These are phyloP conservation scores for Hymenopus coronatus DNA, from an alignment of 2,888 invertebrate species.

Conservation along the genomic window DNA sequence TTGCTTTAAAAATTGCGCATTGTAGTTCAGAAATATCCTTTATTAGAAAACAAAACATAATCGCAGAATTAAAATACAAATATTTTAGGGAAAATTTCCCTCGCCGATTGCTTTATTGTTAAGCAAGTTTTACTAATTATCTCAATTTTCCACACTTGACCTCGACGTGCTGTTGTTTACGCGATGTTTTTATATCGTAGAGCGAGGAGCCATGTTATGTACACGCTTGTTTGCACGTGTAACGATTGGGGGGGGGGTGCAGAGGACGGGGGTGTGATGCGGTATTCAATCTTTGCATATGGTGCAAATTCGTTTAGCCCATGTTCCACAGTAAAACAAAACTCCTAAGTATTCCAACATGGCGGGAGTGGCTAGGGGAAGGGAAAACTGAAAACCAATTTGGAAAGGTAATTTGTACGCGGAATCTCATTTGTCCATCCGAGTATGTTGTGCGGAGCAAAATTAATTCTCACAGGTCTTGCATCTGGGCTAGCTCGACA, in stretches of 20 bases:
- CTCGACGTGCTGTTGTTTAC: background rate
- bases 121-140: background rate
- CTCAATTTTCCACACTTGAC: background rate
- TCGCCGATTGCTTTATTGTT: background rate
- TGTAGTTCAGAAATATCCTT: no score
- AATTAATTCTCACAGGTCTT: background rate
- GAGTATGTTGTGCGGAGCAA: background rate
- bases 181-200: background rate
- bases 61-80: no score
- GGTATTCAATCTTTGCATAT: background rate
- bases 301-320: background rate
- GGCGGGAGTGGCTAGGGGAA: background rate
- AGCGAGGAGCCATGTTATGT: background rate
- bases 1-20: no score
- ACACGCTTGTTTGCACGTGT: background rate
- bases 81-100: background rate
- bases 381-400: background rate
- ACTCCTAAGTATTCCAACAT: background rate
- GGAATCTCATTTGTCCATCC: background rate
- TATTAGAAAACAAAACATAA: no score
- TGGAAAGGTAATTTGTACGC: background rate
- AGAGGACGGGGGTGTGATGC: background rate
- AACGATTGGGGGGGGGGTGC: background rate
- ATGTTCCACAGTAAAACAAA: background rate
- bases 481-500: background rate